These are phyloP conservation scores for Anagyrus pseudococci DNA, from an alignment of 2,888 invertebrate species.

Conservation along the genomic window DNA sequence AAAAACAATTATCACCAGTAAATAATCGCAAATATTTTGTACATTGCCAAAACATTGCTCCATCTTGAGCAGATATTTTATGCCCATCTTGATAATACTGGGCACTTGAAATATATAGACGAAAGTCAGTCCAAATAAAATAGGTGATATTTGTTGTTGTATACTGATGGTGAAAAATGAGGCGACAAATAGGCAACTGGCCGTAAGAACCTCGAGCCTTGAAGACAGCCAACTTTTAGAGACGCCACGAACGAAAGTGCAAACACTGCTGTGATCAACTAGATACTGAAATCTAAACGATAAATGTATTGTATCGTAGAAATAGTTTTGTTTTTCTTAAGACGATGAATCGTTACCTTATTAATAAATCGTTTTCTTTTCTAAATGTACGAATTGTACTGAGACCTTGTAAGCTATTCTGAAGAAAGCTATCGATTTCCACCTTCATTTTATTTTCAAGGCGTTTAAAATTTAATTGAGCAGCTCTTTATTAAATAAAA, in stretches of 20 bases:
- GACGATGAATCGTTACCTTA: neutral
- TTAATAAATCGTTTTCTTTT: slow-evolving; percentile 64
- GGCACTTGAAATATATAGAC: slow-evolving; percentile 68
- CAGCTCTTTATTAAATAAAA: slow-evolving; percentile 52
- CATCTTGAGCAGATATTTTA: slow-evolving; percentile 62
- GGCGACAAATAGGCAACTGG: slow-evolving; percentile 61
- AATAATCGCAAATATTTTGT: slow-evolving; percentile 60
- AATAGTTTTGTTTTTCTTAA: neutral
- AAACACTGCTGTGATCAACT: slow-evolving; percentile 63
- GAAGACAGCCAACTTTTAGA: slow-evolving; percentile 61
- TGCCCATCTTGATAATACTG: slow-evolving; percentile 67
- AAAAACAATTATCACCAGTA: too few species aligned
- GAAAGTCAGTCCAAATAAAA: slow-evolving; percentile 69
- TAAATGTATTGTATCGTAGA: neutral
- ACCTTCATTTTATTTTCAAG: slow-evolving; percentile 67
- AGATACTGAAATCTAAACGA: slow-evolving; percentile 62
- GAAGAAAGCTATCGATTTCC: slow-evolving; percentile 67
- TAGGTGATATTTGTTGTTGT: slow-evolving; percentile 61
- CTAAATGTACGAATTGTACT: slow-evolving; percentile 68
- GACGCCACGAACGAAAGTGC: slow-evolving; percentile 63
- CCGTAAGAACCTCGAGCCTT: slow-evolving; percentile 52
- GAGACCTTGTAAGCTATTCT: slow-evolving; percentile 68
- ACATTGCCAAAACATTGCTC: slow-evolving; percentile 64
- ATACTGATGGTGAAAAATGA: slow-evolving; percentile 64
- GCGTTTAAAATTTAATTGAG: slow-evolving; percentile 64